A percentile compares a stretch with the other conserved stretches of the same genome.
Evolutionary conservation across 2,888 invertebrate genomes (phyloP).

Genomic region (Plebejus melissa): DNA sequence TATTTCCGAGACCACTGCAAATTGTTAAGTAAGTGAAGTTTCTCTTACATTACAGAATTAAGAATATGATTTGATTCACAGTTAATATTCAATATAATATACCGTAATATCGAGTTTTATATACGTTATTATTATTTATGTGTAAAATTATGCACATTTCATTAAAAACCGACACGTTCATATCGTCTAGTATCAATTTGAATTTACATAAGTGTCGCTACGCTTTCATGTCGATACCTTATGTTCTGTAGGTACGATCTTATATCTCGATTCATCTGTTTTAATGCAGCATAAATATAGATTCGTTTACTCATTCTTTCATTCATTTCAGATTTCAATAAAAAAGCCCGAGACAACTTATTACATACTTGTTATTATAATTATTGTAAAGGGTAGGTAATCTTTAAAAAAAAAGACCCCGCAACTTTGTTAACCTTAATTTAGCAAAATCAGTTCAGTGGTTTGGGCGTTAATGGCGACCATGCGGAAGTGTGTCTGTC

Average conservation of each 20-base stretch:
- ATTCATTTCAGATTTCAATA: neutral
- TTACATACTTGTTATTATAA: too few species aligned
- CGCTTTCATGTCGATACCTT: neutral
- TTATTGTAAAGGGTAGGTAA: too few species aligned
- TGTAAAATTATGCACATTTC: constrained; percentile 8
- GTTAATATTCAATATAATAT: neutral
- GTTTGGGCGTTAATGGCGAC: too few species aligned
- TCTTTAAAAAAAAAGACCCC: too few species aligned
- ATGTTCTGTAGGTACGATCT: neutral
- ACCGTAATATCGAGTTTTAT: neutral
- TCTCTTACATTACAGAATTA: neutral
- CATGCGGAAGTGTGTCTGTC: too few species aligned
- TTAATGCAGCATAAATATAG: neutral
- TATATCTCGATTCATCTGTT: neutral
- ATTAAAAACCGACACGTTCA: neutral
- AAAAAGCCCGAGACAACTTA: too few species aligned
- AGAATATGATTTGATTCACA: neutral
- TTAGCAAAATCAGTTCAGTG: too few species aligned
- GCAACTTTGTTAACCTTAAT: too few species aligned
- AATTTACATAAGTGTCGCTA: constrained; percentile 4
- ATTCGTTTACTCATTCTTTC: neutral
- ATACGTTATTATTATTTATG: neutral
- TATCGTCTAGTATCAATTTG: constrained; percentile 3
- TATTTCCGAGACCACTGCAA: neutral
- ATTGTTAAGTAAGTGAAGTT: neutral